Percentiles rank a stretch among this genome's conserved stretches.
phyloP scores from a whole-genome alignment of 2,888 invertebrate species.

The Andrena fulva region DNA sequence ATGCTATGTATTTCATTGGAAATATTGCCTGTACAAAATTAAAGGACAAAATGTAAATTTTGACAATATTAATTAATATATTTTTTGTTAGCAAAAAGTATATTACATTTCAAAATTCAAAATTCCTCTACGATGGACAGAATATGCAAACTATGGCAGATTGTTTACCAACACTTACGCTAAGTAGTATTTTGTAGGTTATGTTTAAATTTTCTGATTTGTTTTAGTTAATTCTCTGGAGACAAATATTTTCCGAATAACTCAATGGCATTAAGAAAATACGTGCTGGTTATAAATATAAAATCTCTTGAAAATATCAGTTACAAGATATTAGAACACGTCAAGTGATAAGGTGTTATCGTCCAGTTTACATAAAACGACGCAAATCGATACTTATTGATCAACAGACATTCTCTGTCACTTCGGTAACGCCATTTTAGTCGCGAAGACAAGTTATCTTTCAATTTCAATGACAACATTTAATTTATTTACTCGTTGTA shows the following conservation, averaged over 20 bases:
- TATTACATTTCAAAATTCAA: too few relatives aligned
- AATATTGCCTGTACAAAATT: too few relatives aligned
- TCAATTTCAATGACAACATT: too few relatives aligned
- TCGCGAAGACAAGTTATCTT: too few relatives aligned
- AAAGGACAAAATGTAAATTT: too few relatives aligned
- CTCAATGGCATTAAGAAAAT: neutral
- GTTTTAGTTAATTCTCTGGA: neutral
- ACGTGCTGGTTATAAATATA: neutral
- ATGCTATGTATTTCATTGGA: too few relatives aligned
- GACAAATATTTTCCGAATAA: neutral
- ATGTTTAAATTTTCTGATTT: neutral
- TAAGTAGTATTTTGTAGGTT: neutral
- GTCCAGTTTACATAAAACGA: neutral
- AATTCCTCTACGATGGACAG: too few relatives aligned
- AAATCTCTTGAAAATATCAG: constrained; percentile 1
- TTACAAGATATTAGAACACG: neutral
- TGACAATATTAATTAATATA: too few relatives aligned
- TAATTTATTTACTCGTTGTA: too few relatives aligned
- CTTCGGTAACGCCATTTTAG: neutral
- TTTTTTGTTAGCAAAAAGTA: too few relatives aligned
- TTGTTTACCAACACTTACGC: neutral
- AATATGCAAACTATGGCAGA: neutral
- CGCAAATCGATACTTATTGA: neutral
- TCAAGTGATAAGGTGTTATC: neutral
- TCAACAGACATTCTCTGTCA: neutral